A percentile compares a stretch with the other conserved stretches of the same genome.
Evolutionary conservation across 2,797 vertebrate species (phyloP).

Genomic region (Alectoris magna): DNA sequence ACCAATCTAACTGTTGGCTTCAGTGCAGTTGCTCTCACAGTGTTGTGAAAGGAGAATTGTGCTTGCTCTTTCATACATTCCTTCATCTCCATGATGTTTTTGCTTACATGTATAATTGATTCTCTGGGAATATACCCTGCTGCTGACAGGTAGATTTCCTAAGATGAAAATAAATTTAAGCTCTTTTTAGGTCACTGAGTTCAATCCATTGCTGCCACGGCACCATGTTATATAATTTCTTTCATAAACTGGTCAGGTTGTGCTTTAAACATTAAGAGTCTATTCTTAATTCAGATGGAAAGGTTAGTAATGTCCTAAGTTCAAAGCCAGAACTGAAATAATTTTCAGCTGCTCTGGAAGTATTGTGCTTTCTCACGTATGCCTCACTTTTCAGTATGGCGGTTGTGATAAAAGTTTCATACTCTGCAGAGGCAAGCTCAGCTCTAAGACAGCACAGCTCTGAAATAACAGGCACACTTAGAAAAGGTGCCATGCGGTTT

Average conservation of each 20-base stretch:
- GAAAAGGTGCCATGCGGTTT: not conserved
- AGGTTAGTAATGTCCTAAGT: not conserved
- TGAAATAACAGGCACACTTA: slow-evolving; percentile 19
- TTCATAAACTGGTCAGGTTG: slow-evolving; percentile 22
- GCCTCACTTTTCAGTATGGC: not conserved
- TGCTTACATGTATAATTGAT: slow-evolving; percentile 53
- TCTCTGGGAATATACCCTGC: slow-evolving; percentile 36
- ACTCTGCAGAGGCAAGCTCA: not conserved
- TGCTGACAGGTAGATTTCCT: slow-evolving; percentile 11
- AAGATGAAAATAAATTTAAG: slow-evolving; percentile 24
- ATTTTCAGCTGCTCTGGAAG: not conserved
- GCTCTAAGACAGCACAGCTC: not conserved
- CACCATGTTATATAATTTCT: slow-evolving; percentile 31
- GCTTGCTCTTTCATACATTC: slow-evolving; percentile 35
- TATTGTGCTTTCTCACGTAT: not conserved
- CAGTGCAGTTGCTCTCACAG: slow-evolving; percentile 27
- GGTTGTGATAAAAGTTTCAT: not conserved
- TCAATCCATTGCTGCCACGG: not conserved
- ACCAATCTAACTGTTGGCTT: slow-evolving; percentile 33
- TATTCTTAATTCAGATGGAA: not conserved
- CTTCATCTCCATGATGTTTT: slow-evolving; percentile 24
- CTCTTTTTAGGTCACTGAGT: slow-evolving; percentile 45
- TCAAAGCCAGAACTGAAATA: slow-evolving; percentile 1
- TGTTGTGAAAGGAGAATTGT: slow-evolving; percentile 17
- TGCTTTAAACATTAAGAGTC: slow-evolving; percentile 22